A percentile compares a stretch with the other conserved stretches of the same genome.
These are phyloP conservation scores for Cremastobaeus sp. DNA, from an alignment of 2,888 invertebrate genomes.

Conservation along the genomic window DNA sequence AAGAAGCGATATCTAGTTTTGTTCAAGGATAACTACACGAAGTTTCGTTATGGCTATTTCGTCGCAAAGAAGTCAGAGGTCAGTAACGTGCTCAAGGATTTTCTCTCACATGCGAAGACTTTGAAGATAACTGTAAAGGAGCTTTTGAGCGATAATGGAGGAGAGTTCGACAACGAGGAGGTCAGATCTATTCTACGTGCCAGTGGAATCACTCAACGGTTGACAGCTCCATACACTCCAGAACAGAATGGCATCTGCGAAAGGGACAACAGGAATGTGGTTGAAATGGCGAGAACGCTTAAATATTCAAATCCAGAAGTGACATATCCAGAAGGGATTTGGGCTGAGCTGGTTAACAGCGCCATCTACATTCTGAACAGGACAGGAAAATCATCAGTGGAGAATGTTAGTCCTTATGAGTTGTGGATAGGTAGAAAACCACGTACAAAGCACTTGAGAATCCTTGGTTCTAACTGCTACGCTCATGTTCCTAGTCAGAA, in stretches of 20 bases:
- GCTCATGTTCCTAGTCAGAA: constrained; percentile 22
- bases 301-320: constrained; percentile 64
- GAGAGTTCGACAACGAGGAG: constrained; percentile 67
- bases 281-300: constrained; percentile 66
- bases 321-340: constrained; percentile 61
- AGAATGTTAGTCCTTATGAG: constrained; percentile 62
- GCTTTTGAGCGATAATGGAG: constrained; percentile 67
- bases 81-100: constrained; percentile 56
- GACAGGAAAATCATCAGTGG: constrained; percentile 61
- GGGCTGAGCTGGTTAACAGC: constrained; percentile 25
- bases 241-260: constrained; percentile 63
- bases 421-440: constrained; percentile 55
- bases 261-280: constrained; percentile 63
- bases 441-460: constrained; percentile 14
- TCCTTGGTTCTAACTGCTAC: constrained; percentile 22
- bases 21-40: constrained; percentile 61
- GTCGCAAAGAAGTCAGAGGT: constrained; percentile 64
- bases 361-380: constrained; percentile 34
- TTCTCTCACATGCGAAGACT: constrained; percentile 62
- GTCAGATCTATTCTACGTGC: constrained; percentile 58
- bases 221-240: constrained; percentile 63
- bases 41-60: constrained; percentile 64
- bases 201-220: constrained; percentile 59
- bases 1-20: constrained; percentile 56
- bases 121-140: constrained; percentile 66